These are phyloP conservation scores for Chrosomus eos DNA, from an alignment of 2,797 vertebrate genomes.

Conservation along the genomic window DNA sequence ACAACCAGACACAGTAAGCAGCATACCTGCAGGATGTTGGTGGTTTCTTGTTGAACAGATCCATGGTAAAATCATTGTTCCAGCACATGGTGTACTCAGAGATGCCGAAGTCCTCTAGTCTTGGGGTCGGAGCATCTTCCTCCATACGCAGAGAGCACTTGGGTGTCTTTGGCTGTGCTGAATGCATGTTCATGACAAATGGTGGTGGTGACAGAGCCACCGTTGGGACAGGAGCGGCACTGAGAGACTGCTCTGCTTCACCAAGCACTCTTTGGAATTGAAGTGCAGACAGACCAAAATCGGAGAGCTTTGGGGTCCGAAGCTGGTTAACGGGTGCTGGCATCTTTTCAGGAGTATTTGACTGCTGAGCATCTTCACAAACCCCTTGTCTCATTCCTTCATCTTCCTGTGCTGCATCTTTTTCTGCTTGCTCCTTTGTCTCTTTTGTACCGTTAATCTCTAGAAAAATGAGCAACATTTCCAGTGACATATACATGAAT, in stretches of 20 bases:
- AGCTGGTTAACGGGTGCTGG: constrained; percentile 59
- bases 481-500: neutral
- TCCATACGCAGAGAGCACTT: constrained; percentile 81
- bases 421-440: constrained; percentile 14
- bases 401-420: constrained; percentile 41
- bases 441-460: constrained; percentile 20
- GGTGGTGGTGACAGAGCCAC: constrained; percentile 63
- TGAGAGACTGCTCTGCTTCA: constrained; percentile 53
- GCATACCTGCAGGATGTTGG: constrained; percentile 69
- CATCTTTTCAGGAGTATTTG: constrained; percentile 31
- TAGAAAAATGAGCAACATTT: constrained; percentile 19
- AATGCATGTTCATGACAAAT: constrained; percentile 41
- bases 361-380: constrained; percentile 42
- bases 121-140: constrained; percentile 80
- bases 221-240: constrained; percentile 56
- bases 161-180: constrained; percentile 73
- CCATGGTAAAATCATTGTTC: constrained; percentile 91
- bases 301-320: constrained; percentile 84
- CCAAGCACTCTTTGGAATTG: constrained; percentile 73
- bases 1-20: neutral
- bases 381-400: constrained; percentile 45
- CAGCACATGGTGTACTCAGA: constrained; percentile 84
- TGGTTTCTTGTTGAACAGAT: constrained; percentile 79
- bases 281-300: constrained; percentile 89
- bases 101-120: constrained; percentile 85